Evolutionary conservation across 2,113 vertebrate genomes (phyloP), one percentile per base, ranked within the genome.

Genomic region (Thamnaconus septentrionalis): DNA sequence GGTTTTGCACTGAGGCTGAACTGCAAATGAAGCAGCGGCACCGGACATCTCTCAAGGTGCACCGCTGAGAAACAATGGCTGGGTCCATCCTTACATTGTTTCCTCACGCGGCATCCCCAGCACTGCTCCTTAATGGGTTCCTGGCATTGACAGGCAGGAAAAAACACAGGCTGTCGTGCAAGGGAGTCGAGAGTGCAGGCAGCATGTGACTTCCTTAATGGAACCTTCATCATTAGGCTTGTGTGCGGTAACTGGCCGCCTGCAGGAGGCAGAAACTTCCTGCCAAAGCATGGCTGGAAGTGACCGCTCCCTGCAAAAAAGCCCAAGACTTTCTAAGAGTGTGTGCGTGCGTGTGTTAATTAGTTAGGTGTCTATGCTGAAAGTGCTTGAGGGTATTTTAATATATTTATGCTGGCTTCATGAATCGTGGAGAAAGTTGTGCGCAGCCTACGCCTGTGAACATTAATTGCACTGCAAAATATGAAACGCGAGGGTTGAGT

Each of bases 131-230:
- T 85, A 89, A 87, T 87, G 72, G 79, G 81, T 90, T 89, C 83
- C 85, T 82, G 79, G 76, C 84, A 85, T 90, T 88, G 88, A 85
- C 77, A 81, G 72, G 70, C 79, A 87, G 87, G 85, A 90, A 88
- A 91, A 89, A 89, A 90, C 85, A 89, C 59, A 74, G 53, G 49
- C 58, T 71, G 75, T 76, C 47, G 51, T 82, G 75, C 75, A 75
- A 78, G 2, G 64, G 66, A 85, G 82, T 53, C 5, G 48, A 79
- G 76, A 76, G 78, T 56, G 74, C 73, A 52, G 66, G 62, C 63
- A 79, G 79, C 66, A 47, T 59, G 75, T 82, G 84, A 88, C 80
- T 89, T 91, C 86, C 90, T 83, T 75, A 79, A 80, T 88, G 85
- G 77, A 86, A 83, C 76, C 73, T 68, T 71, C 58, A 9, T 8